Percentiles rank a stretch among this genome's conserved stretches.
phyloP scores from a whole-genome alignment of 2,888 invertebrate genomes.

The Tinea trinotella region DNA sequence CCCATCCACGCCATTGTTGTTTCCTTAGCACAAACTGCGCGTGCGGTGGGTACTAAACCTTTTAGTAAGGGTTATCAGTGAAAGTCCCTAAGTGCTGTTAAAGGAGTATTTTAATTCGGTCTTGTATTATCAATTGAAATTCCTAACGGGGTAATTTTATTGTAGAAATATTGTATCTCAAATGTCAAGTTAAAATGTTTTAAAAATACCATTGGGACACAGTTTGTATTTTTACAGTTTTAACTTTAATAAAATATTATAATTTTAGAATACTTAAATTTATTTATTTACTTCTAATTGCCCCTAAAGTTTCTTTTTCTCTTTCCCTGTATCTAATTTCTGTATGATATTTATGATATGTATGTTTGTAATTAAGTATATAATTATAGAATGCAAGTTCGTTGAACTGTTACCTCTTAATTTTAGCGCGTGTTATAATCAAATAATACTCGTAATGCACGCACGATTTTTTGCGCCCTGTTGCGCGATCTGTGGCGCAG shows the following conservation, averaged over 20 bases:
- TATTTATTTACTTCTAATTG: no score
- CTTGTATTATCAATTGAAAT: conserved; percentile 7
- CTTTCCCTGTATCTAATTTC: no score
- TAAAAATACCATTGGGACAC: background rate
- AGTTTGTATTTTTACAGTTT: no score
- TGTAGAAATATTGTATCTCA: background rate
- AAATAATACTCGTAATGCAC: conserved; percentile 4
- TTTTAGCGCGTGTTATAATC: conserved; percentile 7
- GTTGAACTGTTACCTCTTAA: background rate
- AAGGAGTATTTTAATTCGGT: conserved; percentile 29
- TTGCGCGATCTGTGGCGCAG: conserved; percentile 23
- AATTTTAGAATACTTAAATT: no score
- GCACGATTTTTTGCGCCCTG: conserved; percentile 8
- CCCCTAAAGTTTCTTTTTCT: no score
- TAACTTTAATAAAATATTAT: no score
- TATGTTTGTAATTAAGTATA: no score
- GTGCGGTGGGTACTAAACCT: no score
- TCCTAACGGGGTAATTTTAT: conserved; percentile 15
- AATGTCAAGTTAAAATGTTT: background rate
- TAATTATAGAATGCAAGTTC: background rate
- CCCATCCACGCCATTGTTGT: no score
- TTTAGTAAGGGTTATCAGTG: conserved; percentile 51
- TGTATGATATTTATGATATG: no score
- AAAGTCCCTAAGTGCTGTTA: conserved; percentile 41
- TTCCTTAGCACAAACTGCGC: no score